A percentile compares a stretch with the other conserved stretches of the same genome.
Evolutionary conservation across 2,113 vertebrate genomes (phyloP).

Genomic region (Cryptomyrus ogoouensis): DNA sequence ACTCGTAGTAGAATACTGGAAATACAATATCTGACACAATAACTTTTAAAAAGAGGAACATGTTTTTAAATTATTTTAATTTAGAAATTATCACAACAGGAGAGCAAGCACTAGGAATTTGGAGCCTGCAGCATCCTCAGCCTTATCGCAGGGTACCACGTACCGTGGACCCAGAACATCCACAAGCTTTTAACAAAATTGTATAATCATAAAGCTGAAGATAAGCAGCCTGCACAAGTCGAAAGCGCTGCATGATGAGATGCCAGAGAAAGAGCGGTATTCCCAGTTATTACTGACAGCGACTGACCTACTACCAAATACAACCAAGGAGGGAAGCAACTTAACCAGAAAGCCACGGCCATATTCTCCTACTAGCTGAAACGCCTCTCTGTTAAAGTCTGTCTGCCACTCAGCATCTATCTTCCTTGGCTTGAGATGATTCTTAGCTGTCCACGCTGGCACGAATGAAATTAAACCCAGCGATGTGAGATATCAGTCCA

Average conservation of each 20-base stretch:
- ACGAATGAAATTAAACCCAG: background rate
- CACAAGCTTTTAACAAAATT: background rate
- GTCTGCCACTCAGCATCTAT: background rate
- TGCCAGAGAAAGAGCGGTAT: background rate
- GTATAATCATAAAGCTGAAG: background rate
- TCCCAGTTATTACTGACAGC: background rate
- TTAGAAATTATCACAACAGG: background rate
- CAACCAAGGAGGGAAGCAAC: background rate
- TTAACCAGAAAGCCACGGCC: background rate
- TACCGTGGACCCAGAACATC: background rate
- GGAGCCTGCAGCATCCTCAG: background rate
- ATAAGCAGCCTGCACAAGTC: background rate
- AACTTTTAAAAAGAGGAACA: background rate
- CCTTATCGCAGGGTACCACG: background rate
- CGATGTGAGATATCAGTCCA: background rate
- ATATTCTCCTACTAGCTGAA: background rate
- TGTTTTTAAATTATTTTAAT: background rate
- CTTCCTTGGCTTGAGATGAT: background rate
- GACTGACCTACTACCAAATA: background rate
- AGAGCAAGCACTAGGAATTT: background rate
- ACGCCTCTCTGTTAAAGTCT: background rate
- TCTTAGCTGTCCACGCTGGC: background rate
- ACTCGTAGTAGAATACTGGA: no score
- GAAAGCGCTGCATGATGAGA: background rate
- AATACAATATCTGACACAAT: background rate